Conservation (phyloP, 1,140 invertebrate genomes). For the Diploscapter pachys region DNA sequence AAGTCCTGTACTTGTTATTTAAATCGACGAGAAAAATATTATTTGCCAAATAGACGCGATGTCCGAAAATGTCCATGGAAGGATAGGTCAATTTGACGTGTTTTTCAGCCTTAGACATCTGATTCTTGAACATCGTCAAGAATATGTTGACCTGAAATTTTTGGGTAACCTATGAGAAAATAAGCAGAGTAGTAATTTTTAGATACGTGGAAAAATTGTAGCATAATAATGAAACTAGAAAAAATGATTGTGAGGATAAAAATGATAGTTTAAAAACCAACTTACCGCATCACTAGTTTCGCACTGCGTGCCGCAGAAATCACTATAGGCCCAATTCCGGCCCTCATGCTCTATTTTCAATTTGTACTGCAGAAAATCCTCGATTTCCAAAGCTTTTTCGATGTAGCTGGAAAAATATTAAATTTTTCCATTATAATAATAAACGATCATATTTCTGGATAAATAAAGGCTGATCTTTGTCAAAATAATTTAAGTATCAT, state of each 20-base stretch:
- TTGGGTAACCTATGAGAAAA: not conserved
- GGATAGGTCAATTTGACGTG: conserved; percentile 57
- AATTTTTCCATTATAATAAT: no score
- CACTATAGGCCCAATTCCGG: conserved; percentile 47
- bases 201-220: no score
- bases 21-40: conserved; percentile 55
- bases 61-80: conserved; percentile 54
- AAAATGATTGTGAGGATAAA: no score
- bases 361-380: conserved; percentile 55
- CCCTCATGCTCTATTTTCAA: conserved; percentile 51
- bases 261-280: not conserved
- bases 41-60: conserved; percentile 55
- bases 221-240: no score
- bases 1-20: conserved; percentile 43
- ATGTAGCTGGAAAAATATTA: conserved; percentile 44
- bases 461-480: no score
- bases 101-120: conserved; percentile 44
- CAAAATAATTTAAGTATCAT: no score
- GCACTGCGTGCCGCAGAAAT: conserved; percentile 58
- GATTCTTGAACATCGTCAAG: conserved; percentile 52
- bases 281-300: conserved; percentile 53
- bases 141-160: conserved; percentile 46
- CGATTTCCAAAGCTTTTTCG: conserved; percentile 53
- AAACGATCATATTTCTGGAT: no score
- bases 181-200: no score